Evolutionary conservation across 2,113 vertebrate genomes (phyloP).

Genomic region (Lampris megalopsis): DNA sequence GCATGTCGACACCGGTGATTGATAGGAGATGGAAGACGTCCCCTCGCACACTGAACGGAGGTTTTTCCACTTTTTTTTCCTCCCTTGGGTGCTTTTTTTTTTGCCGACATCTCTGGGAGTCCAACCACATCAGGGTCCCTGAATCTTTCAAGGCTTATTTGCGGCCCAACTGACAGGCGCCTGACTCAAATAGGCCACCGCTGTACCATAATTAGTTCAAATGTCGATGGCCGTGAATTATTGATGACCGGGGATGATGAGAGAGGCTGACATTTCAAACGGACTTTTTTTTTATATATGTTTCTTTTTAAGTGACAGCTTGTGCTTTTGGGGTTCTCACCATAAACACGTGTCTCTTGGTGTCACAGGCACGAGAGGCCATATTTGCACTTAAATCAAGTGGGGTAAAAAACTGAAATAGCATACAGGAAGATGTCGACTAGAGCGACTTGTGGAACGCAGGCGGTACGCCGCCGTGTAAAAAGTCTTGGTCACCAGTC

Average conservation of each 20-base stretch:
- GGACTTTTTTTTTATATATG: constrained; percentile 39
- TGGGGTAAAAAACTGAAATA: constrained; percentile 49
- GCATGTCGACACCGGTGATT: too few species aligned
- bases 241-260: constrained; percentile 78
- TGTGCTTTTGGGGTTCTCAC: constrained; percentile 53
- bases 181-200: constrained; percentile 79
- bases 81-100: too few species aligned
- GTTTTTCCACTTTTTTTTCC: too few species aligned
- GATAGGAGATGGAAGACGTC: too few species aligned
- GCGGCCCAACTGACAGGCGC: constrained; percentile 71
- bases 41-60: too few species aligned
- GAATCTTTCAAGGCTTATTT: constrained; percentile 25
- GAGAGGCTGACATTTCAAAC: constrained; percentile 73
- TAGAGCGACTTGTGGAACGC: constrained; percentile 39
- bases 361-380: constrained; percentile 47
- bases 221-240: constrained; percentile 81
- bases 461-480: not conserved
- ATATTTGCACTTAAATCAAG: constrained; percentile 30
- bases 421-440: constrained; percentile 60
- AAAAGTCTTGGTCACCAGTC: constrained; percentile 8
- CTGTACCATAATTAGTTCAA: constrained; percentile 83
- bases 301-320: constrained; percentile 75
- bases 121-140: too few species aligned
- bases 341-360: constrained; percentile 59
- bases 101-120: too few species aligned